Evolutionary conservation across 2,888 invertebrate species (phyloP).

Genomic region (Trichopoda pennipes): DNA sequence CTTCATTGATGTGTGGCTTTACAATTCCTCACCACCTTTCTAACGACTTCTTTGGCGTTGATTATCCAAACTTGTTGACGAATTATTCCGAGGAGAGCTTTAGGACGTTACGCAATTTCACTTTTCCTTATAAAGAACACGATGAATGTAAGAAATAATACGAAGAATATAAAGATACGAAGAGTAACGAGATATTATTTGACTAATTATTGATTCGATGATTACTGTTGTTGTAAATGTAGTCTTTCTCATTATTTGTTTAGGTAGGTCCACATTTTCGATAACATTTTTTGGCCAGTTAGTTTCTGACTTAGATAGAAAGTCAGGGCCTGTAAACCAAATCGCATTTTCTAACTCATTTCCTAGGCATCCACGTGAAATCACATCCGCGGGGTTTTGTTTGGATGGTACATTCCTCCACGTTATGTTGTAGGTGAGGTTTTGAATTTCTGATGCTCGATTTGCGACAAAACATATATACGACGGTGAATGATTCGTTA

Average conservation of each 20-base stretch:
- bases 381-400: neutral
- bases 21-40: too few species aligned
- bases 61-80: too few species aligned
- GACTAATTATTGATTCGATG: neutral
- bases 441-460: neutral
- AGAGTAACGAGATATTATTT: neutral
- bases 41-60: too few species aligned
- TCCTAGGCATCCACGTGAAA: neutral
- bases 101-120: too few species aligned
- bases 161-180: neutral
- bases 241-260: neutral
- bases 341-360: neutral
- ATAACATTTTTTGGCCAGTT: neutral
- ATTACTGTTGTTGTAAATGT: neutral
- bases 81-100: too few species aligned
- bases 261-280: neutral
- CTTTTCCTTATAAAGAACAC: too few species aligned
- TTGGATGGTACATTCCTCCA: neutral
- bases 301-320: neutral
- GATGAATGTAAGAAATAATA: too few species aligned
- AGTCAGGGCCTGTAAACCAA: neutral
- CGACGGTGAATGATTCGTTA: too few species aligned
- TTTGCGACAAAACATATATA: too few species aligned
- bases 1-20: too few species aligned
- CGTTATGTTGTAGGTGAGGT: neutral